phyloP scores from a whole-genome alignment of 2,113 vertebrate genomes.

The Platichthys stellatus region DNA sequence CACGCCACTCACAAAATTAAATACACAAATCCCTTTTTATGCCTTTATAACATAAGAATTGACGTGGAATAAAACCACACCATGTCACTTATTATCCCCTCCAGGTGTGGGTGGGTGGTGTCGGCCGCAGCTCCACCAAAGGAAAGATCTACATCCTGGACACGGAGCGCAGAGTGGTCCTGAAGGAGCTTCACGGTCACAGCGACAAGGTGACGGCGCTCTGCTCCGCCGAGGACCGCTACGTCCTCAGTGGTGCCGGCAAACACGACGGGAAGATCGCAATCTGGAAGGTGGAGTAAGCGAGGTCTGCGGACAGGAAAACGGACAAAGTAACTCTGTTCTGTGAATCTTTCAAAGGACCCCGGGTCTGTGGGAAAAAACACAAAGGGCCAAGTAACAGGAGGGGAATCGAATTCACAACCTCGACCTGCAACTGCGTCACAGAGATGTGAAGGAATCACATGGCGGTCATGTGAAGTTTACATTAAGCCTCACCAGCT shows the following conservation, averaged over 20 bases:
- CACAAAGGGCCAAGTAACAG: background rate
- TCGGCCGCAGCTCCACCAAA: conserved; percentile 84
- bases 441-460: conserved; percentile 30
- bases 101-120: conserved; percentile 93
- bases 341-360: background rate
- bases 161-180: conserved; percentile 79
- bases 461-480: conserved; percentile 19
- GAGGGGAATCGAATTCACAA: background rate
- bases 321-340: background rate
- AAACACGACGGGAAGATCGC: conserved; percentile 92
- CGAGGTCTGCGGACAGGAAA: background rate
- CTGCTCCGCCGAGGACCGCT: conserved; percentile 93
- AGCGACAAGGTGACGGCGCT: conserved; percentile 83
- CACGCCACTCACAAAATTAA: background rate
- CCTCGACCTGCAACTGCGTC: background rate
- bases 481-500: conserved; percentile 20
- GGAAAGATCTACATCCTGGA: conserved; percentile 94
- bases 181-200: conserved; percentile 93
- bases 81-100: background rate
- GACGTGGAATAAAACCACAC: background rate
- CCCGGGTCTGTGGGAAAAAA: background rate
- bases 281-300: conserved; percentile 95
- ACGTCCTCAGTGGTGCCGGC: conserved; percentile 91
- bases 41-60: background rate
- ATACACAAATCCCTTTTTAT: background rate